Base-by-base conservation (phyloP, 2,888 invertebrate species). In the Rhagonycha lutea region DNA sequence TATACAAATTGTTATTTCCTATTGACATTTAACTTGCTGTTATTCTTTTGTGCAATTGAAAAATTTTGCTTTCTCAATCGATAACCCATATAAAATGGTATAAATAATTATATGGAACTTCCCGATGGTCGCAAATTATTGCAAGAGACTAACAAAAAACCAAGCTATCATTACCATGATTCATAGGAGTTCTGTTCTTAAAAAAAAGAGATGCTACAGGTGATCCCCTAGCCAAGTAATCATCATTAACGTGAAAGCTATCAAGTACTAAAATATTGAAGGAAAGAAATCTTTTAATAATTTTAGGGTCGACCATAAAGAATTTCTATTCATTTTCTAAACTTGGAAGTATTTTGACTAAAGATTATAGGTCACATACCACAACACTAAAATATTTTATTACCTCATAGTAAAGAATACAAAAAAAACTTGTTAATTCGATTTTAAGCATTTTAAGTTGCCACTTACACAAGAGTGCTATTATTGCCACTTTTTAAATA, bases 391-490 rank as follows among this genome's bases (percentile, higher is more conserved):
- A 47, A 47, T 47, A 47, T 47, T 47, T 47, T 47, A 47, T 47
- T 47, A 47, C 47, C 47, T 47, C 47, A 47, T 47, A 47, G 47
- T 47, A 47, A 47, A 47, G 47, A 47, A 47, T 47, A 47, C 47
- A 24, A 18, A 65, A 61, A 63, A 65, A 65, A 24, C 26, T 26
- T 65, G 63, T 65, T 65, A 65, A 65, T 65, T 65, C 63, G 63
- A 65, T 65, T 65, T 65, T 24, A 65, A 65, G 63, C 26, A 65
- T 65, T 65, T 65, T 24, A 65, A 65, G 63, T 65, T 24, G 63
- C 63, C 26, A 65, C 63, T 24, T n/a, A 23, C 63, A 65, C 26
- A 65, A 65, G 26, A 65, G 14, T 65, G 47, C 47, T 47, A 47
- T 47, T 47, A 47, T 47, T 47, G 47, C 47, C 47, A 47, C 47